Evolutionary conservation across 2,888 invertebrate genomes (phyloP), one percentile per base, ranked within the genome.

Genomic region (Rhogogaster chlorosoma): DNA sequence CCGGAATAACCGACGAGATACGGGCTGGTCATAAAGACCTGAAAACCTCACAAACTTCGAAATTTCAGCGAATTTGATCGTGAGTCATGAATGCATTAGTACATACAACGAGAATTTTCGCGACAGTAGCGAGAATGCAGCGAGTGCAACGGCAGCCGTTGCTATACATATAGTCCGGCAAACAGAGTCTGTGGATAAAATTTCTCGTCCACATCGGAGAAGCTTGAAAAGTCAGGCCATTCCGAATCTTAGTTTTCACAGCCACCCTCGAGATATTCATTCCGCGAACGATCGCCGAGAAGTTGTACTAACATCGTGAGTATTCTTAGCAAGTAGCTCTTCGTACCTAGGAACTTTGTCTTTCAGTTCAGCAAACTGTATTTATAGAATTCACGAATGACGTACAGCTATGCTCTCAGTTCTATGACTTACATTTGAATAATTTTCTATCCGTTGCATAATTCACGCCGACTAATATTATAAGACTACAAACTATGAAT

Each of bases 341-440:
- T 73, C 71, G 71, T 73, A 38, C 45, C 45, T 45, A 45, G n/a
- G n/a, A n/a, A n/a, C 38, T 73, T 73, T 73, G 42, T 73, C 71
- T 38, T 42, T 70, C n/a, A 42, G 38, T 42, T 73, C 10, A 4
- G 22, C 42, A n/a, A 73, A 73, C 22, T 42, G 71, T 42, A 73
- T 42, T 73, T 42, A 42, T 3, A 73, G 42, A 73, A 73, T 73
- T 73, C n/a, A 15, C 42, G 9, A 42, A 10, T 42, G 12, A 22
- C 22, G 71, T 73, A 42, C 45, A n/a, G n/a, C 45, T 45, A 45
- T 2, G n/a, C 42, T 42, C 42, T n/a, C 6, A 15, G n/a, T n/a
- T 73, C 38, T 42, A 22, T 22, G 38, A 42, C n/a, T 73, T 22
- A 42, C 1, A 22, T n/a, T 22, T 36, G 71, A 73, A 42, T 73